Evolutionary conservation across 2,888 invertebrate species (phyloP), one percentile per base, ranked within the genome.

Genomic region (Lasioglossum lativentre): DNA sequence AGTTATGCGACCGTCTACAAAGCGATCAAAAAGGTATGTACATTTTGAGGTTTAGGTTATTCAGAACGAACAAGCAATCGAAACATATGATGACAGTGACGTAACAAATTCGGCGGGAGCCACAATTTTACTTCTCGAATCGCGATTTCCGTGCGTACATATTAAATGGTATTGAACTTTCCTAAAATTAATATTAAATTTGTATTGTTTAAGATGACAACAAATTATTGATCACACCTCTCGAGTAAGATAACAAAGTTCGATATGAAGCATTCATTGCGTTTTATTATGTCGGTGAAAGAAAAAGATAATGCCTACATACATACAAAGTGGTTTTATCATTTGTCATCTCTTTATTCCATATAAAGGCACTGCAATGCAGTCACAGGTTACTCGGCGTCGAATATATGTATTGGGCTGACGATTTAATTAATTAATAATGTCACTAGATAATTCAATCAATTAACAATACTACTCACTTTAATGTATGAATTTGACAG

Each of bases 1-100:
- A 98, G 97, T 89, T 98, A 98, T 95, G 97, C 98, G 0, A 97
- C 97, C 0, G 98, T 98, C 0, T 98, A 97, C 94, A 98, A 98
- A 95, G 98, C 98, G 0, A 96, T 96, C 84, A 96, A 96, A 90
- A 97, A 97, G 96, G 97, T 97, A 93, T 90, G 93, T 88, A 93
- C 4, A 34, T 66, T 88, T 88, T 86, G 81, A 88, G 73, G 94
- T 79, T 85, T 3, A 34, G 34, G 34, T 34, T n/a, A n/a, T n/a
- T 34, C 75, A 47, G 72, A 30, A 45, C 40, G 23, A 45, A 34
- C 34, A 19, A 42, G 66, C n/a, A 80, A 40, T 38, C 47, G 66
- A 80, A 83, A 73, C 63, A 19, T 89, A 81, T 79, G 79, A 84
- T 59, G 4, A 23, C 78, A 86, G 83, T 83, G 73, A 34, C 72